phyloP scores from a whole-genome alignment of 2,113 vertebrate species.

The Lathamus discolor region DNA sequence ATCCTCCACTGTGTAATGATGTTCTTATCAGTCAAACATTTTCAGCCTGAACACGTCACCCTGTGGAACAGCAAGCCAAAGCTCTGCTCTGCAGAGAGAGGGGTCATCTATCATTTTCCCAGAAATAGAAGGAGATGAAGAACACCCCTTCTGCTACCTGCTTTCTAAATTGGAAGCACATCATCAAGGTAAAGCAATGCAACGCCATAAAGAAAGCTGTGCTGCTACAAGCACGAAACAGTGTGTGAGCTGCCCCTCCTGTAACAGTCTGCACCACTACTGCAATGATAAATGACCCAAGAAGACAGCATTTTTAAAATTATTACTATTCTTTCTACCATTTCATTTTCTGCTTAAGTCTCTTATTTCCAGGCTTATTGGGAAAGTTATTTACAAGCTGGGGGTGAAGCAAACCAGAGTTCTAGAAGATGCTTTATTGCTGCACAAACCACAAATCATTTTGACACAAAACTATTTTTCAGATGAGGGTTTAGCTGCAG shows the following conservation, averaged over 20 bases:
- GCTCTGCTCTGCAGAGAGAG: background rate
- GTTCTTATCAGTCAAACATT: background rate
- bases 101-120: background rate
- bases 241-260: background rate
- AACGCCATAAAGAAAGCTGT: background rate
- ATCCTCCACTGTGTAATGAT: background rate
- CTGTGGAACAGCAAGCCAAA: background rate
- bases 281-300: background rate
- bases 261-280: background rate
- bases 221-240: background rate
- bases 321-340: background rate
- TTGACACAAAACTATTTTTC: background rate
- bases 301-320: background rate
- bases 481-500: background rate
- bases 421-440: background rate
- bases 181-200: background rate
- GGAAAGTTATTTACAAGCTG: background rate
- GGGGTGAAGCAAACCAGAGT: background rate
- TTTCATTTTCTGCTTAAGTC: slow-evolving; percentile 13
- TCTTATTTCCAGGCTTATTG: background rate
- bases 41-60: background rate
- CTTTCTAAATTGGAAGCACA: background rate
- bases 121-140: background rate
- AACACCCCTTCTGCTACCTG: background rate
- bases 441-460: background rate